Evolutionary conservation across 2,113 vertebrate genomes (phyloP).

Genomic region (Nanorana parkeri): DNA sequence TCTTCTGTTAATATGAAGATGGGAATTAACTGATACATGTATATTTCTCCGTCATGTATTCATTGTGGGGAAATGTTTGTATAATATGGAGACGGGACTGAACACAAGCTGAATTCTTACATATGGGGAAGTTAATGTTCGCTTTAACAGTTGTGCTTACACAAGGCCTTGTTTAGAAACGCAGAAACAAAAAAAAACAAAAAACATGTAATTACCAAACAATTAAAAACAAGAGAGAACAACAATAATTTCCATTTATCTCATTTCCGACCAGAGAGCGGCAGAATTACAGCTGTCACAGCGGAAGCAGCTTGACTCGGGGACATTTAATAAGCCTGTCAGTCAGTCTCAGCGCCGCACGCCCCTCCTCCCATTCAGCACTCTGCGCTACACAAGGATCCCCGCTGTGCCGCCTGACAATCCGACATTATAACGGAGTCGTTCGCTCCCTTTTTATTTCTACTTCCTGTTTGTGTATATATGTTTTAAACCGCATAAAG

Average conservation of each 20-base stretch:
- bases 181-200: background rate
- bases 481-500: constrained; percentile 30
- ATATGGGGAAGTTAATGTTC: background rate
- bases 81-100: no score
- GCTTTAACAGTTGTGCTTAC: background rate
- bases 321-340: constrained; percentile 22
- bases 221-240: constrained; percentile 36
- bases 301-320: background rate
- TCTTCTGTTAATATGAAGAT: no score
- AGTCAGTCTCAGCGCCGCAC: constrained; percentile 17
- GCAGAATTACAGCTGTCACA: constrained; percentile 22
- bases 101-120: background rate
- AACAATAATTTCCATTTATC: constrained; percentile 44
- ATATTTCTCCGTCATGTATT: no score
- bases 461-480: constrained; percentile 33
- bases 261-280: constrained; percentile 29
- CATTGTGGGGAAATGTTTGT: no score
- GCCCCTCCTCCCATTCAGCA: background rate
- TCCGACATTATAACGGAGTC: constrained; percentile 4
- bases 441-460: background rate
- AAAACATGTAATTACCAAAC: constrained; percentile 40
- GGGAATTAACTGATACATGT: no score
- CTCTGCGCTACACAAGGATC: background rate
- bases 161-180: constrained; percentile 6
- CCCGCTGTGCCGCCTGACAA: background rate